Evolutionary conservation across 2,113 vertebrate genomes (phyloP), one percentile per base, ranked within the genome.

Genomic region (Atrichornis clamosus): DNA sequence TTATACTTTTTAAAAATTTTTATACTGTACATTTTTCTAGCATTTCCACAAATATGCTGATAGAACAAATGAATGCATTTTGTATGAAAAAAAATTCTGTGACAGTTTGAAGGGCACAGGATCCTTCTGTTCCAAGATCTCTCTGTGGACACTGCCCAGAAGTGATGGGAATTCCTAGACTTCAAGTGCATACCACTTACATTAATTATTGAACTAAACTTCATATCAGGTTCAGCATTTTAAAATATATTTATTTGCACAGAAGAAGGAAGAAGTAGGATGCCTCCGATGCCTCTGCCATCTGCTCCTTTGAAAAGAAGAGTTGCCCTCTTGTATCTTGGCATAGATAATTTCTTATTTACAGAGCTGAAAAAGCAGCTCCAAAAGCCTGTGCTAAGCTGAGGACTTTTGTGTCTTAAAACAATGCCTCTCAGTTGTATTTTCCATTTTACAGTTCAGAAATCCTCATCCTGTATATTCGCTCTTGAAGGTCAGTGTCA

Each of bases 171-270:
- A 97, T 96, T 96, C 73, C 89, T 91, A 87, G 70, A 68, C 85
- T 93, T 84, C 76, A 58, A 88, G 89, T 79, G 94, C 80, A 89
- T 67, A 76, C 65, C 86, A 93, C 94, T 96, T 89, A 96, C 84
- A 95, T 96, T 82, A 97, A 96, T 96, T 96, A 95, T 97, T 97
- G 78, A 96, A 97, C 92, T 89, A 82, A 92, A 87, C 86, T 96
- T 96, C 94, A 94, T 95, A 95, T 89, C 90, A 95, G 93, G 92
- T 96, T 97, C 94, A 87, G 78, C 92, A 85, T 92, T 96, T 90
- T 92, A 94, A 96, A 94, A 95, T 96, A 72, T 95, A 94, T 93
- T 88, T 95, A 89, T 97, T 95, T 96, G 70, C 91, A 89, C 68
- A 93, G 87, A 94, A 94, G 67, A 89, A 87, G 79, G 83, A 85